phyloP scores from a whole-genome alignment of 2,888 invertebrate species.

The Drepanosiphum platanoidis region DNA sequence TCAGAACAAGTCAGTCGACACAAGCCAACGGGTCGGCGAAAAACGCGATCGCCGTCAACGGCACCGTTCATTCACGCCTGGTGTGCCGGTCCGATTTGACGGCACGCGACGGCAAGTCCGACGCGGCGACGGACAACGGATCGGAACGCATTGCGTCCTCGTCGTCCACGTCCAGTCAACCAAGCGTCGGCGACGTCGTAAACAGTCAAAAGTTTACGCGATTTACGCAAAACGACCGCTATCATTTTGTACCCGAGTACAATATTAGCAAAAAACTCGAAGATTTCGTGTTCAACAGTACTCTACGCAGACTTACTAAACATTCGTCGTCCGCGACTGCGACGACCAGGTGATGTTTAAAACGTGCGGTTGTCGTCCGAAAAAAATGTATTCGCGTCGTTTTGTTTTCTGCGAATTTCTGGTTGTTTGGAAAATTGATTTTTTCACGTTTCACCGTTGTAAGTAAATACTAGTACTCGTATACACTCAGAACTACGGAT shows the following conservation, averaged over 20 bases:
- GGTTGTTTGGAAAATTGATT: too few relatives aligned
- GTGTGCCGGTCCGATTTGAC: neutral
- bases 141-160: neutral
- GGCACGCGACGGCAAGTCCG: neutral
- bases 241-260: neutral
- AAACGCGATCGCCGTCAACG: neutral
- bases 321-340: neutral
- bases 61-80: constrained; percentile 12
- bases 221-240: neutral
- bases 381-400: too few relatives aligned
- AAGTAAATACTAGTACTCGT: too few relatives aligned
- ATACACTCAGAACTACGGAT: too few relatives aligned
- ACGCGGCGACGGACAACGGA: neutral
- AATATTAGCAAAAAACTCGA: constrained; percentile 8
- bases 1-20: neutral
- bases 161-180: neutral
- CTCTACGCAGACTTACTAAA: neutral
- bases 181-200: neutral
- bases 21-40: neutral
- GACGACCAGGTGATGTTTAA: neutral
- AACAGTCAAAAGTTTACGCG: neutral
- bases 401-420: too few relatives aligned
- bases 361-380: too few relatives aligned
- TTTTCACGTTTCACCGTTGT: too few relatives aligned
- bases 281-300: neutral